phyloP scores from a whole-genome alignment of 2,113 vertebrate genomes.

The Ameiurus melas region DNA sequence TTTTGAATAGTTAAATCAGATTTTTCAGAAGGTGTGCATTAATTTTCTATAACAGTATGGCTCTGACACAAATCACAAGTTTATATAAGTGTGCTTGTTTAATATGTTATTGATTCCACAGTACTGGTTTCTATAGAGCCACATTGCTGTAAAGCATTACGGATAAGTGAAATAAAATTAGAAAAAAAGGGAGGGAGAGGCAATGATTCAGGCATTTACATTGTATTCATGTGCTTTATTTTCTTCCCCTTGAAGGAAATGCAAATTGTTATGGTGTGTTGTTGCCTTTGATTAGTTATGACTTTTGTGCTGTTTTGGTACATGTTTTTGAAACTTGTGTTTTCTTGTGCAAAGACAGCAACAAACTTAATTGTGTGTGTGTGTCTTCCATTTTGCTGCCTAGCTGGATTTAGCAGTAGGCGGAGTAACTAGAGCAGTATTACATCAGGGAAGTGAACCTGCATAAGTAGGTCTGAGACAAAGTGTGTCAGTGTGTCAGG shows the following conservation, averaged over 20 bases:
- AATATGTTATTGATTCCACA: neutral
- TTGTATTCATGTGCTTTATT: neutral
- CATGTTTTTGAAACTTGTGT: neutral
- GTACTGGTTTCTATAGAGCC: neutral
- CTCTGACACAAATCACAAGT: neutral
- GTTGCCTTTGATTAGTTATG: neutral
- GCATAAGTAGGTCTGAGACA: constrained; percentile 30
- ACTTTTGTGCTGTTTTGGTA: neutral
- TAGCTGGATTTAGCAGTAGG: constrained; percentile 16
- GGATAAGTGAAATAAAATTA: neutral
- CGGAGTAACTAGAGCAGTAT: constrained; percentile 64
- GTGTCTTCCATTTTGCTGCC: neutral
- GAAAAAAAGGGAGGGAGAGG: neutral
- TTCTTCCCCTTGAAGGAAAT: neutral
- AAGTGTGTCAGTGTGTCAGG: constrained; percentile 68
- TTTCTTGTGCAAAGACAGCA: neutral
- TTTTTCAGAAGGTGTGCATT: neutral
- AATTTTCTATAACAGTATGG: neutral
- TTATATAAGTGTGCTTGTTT: neutral
- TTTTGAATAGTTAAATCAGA: neutral
- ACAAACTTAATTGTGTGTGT: neutral
- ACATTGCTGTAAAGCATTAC: neutral
- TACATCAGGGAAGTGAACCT: constrained; percentile 56
- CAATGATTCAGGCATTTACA: neutral
- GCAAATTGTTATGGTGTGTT: neutral